A percentile compares a stretch with the other conserved stretches of the same genome.
These are phyloP conservation scores for Ophiothrix spiculata DNA, from an alignment of 35 echinoderm and acorn worm genomes.

Conservation along the genomic window DNA sequence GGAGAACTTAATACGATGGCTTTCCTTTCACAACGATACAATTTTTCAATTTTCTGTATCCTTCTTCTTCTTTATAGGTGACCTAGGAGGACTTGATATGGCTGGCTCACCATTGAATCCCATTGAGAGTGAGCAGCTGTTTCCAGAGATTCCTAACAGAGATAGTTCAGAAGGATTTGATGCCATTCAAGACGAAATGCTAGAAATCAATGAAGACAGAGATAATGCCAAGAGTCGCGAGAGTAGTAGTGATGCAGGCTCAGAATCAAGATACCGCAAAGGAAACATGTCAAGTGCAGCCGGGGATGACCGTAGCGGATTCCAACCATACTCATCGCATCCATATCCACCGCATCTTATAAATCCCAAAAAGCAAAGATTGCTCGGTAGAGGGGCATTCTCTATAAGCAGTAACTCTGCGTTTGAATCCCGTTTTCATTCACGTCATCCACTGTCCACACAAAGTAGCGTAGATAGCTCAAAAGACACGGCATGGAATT, in stretches of 20 bases:
- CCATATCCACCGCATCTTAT: not conserved
- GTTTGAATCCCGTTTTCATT: constrained; percentile 46
- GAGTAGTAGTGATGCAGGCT: not conserved
- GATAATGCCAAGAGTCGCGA: not conserved
- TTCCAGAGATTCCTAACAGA: not conserved
- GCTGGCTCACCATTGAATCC: not conserved
- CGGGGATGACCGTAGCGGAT: constrained; percentile 6
- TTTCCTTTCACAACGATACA: too few species aligned
- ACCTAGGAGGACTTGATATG: not conserved
- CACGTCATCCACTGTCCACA: constrained; percentile 15
- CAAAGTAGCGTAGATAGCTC: not conserved
- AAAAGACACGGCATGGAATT: not conserved
- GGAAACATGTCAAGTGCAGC: too few species aligned
- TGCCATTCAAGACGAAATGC: not conserved
- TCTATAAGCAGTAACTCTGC: constrained; percentile 52
- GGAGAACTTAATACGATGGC: too few species aligned
- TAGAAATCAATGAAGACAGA: not conserved
- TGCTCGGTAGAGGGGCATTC: constrained; percentile 33
- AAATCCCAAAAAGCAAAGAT: constrained; percentile 17
- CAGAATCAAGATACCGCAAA: not conserved
- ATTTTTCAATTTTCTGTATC: too few species aligned
- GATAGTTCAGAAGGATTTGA: not conserved
- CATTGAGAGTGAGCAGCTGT: not conserved
- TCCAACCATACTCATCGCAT: constrained; percentile 19
- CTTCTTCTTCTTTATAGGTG: not conserved